Evolutionary conservation across 2,113 vertebrate species (phyloP), one percentile per base, ranked within the genome.

Genomic region (Phodopus roborovskii): DNA sequence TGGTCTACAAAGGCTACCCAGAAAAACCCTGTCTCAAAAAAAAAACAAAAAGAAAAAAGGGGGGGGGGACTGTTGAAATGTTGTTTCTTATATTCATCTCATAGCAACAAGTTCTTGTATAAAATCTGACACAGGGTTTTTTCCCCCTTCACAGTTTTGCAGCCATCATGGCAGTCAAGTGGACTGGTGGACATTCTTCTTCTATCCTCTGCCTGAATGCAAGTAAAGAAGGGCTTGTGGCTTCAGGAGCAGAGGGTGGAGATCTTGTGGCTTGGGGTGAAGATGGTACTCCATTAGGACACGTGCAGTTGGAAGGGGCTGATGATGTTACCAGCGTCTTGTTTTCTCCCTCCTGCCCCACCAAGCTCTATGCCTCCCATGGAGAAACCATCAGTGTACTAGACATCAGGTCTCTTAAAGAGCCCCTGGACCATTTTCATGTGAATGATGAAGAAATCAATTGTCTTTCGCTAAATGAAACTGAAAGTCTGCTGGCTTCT

Each of bases 381-480:
- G 99, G 99, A 0, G 99, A 99, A 93, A 92, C 78, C 0, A 97
- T 99, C 85, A 99, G 99, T 28, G 24, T 99, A 12, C 96, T 99
- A 60, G 99, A 99, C 92, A 97, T 98, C 7, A 98, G 99, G 6
- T 98, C 97, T 85, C 98, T 99, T 9, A 99, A 98, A 94, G 97
- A 95, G 74, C 97, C 98, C 0, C 3, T 98, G 50, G 98, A 99
- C 42, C 56, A 97, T 91, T 99, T 99, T 96, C 98, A 89, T 0
- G 97, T 99, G 3, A 99, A 99, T 0, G 99, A 99, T 95, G 99
- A 99, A 87, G 99, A 99, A 98, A 99, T 99, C 95, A 99, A 99
- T 84, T 99, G 98, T 75, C 98, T 99, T 64, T 98, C 99, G 0
- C 24, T 99, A 87, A 99, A 99, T 7, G 99, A 99, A 90, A 98